These are phyloP conservation scores for Xanthia togata DNA, from an alignment of 2,888 invertebrate genomes.

Conservation along the genomic window DNA sequence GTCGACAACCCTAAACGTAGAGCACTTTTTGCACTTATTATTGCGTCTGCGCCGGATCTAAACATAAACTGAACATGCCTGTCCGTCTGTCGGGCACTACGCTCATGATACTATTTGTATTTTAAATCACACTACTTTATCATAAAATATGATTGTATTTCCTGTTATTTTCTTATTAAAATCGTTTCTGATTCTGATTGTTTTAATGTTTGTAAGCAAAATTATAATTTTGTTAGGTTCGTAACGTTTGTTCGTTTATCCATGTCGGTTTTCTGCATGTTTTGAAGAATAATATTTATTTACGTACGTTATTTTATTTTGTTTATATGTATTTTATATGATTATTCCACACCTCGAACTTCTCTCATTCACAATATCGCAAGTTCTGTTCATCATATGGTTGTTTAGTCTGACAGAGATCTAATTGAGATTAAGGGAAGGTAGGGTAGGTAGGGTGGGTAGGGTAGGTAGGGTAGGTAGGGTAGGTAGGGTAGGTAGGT, in stretches of 20 bases:
- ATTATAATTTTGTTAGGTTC: neutral
- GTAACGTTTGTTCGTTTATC: neutral
- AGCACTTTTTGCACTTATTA: slow-evolving; percentile 60
- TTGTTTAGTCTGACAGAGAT: neutral
- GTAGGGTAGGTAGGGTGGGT: too few species aligned
- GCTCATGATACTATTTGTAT: slow-evolving; percentile 24
- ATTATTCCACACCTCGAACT: neutral
- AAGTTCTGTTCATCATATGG: neutral
- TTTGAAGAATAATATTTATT: neutral
- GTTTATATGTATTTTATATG: neutral
- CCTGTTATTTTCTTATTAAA: neutral
- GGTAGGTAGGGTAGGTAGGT: too few species aligned
- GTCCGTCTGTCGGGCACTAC: slow-evolving; percentile 41
- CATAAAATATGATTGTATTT: neutral
- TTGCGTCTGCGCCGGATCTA: slow-evolving; percentile 64
- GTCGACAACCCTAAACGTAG: slow-evolving; percentile 37
- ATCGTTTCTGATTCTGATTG: too few species aligned
- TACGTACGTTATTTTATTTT: neutral
- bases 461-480: too few species aligned
- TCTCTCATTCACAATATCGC: neutral
- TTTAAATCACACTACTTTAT: neutral
- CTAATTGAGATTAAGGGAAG: too few species aligned
- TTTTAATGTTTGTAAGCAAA: neutral
- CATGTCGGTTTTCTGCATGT: neutral
- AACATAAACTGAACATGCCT: slow-evolving; percentile 63